Evolutionary conservation across 1,140 invertebrate species (phyloP).

Genomic region (Ruditapes philippinarum): DNA sequence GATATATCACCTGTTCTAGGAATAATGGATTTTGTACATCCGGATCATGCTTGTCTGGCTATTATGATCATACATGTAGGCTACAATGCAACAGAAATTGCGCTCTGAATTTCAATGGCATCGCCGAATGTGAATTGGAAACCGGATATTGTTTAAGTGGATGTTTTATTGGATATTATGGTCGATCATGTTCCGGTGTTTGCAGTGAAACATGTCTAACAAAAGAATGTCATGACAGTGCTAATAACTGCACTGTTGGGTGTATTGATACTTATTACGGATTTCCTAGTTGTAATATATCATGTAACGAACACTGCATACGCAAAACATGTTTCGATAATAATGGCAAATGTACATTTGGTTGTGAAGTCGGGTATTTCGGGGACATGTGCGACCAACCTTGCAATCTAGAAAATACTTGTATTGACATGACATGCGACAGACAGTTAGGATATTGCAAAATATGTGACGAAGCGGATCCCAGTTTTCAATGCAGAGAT

Average conservation of each 20-base stretch:
- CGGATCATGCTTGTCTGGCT: slow-evolving; percentile 27
- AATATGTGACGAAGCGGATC: slow-evolving; percentile 17
- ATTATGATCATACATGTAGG: slow-evolving; percentile 14
- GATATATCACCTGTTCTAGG: slow-evolving; percentile 19
- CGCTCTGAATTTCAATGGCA: background rate
- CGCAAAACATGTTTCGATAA: slow-evolving; percentile 19
- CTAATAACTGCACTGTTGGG: slow-evolving; percentile 39
- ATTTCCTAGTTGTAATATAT: slow-evolving; percentile 26
- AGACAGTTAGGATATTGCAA: slow-evolving; percentile 4
- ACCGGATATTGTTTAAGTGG: slow-evolving; percentile 9
- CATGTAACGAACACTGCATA: slow-evolving; percentile 43
- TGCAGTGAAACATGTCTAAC: slow-evolving; percentile 36
- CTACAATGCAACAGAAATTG: slow-evolving; percentile 1
- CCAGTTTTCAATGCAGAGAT: slow-evolving; percentile 25
- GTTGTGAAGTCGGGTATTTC: slow-evolving; percentile 25
- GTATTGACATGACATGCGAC: slow-evolving; percentile 36
- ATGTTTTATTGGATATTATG: slow-evolving; percentile 38
- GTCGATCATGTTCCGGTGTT: background rate
- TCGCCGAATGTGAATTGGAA: background rate
- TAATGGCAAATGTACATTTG: slow-evolving; percentile 12
- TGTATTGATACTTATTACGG: slow-evolving; percentile 42
- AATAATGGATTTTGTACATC: slow-evolving; percentile 13
- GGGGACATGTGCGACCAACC: background rate
- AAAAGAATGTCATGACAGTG: background rate
- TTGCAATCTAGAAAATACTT: background rate